phyloP scores from a whole-genome alignment of 2,797 vertebrate genomes.

The Somateria mollissima region DNA sequence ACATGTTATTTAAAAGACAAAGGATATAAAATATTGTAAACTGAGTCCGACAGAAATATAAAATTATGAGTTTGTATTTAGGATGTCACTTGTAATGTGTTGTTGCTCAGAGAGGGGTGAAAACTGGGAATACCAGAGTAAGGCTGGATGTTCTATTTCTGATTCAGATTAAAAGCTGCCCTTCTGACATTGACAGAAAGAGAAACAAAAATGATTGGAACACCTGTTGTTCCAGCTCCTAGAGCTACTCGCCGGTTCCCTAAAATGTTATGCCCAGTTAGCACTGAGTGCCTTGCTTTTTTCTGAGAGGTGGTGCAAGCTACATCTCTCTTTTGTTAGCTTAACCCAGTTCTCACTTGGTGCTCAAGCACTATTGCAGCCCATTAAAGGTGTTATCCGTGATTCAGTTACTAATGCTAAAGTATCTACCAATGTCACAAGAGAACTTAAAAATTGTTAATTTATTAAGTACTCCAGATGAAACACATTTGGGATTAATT shows the following conservation, averaged over 20 bases:
- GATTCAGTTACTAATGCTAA: not conserved
- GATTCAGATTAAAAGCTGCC: not conserved
- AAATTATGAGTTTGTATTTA: not conserved
- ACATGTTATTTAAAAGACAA: not conserved
- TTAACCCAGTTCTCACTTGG: not conserved
- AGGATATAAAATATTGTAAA: not conserved
- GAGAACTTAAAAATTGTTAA: not conserved
- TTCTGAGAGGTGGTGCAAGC: not conserved
- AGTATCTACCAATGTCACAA: not conserved
- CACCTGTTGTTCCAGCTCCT: not conserved
- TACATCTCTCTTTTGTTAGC: not conserved
- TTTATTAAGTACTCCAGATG: not conserved
- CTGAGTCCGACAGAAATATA: not conserved
- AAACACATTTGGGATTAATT: not conserved
- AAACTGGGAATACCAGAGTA: not conserved
- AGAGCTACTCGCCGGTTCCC: not conserved
- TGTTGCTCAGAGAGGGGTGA: not conserved
- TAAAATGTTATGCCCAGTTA: not conserved
- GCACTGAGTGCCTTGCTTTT: not conserved
- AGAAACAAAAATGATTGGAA: not conserved
- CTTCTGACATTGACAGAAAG: not conserved
- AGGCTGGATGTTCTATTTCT: not conserved
- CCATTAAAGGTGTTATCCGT: not conserved
- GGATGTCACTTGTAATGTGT: not conserved
- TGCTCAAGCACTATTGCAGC: not conserved